Base-by-base conservation (phyloP, 2,113 vertebrate species). In the Plotosus lineatus region DNA sequence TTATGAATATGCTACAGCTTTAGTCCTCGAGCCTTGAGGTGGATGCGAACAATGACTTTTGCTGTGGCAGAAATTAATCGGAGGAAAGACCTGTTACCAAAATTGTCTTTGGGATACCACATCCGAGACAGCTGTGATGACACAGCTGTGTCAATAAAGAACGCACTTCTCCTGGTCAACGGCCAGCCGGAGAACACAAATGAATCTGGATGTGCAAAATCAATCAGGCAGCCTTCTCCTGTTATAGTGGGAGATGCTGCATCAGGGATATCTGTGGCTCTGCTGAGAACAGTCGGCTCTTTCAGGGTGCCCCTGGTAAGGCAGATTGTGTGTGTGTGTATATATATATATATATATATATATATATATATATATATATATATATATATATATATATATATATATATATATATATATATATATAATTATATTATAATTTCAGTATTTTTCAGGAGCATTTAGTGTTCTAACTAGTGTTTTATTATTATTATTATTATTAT, bases 1-100 rank as follows among this genome's bases (percentile, higher is more conserved):
- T 50, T 80, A 4, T 73, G 23, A 15, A 75, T 71, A 21, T 77
- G 23, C 17, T 74, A 40, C 75, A 93, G 92, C 84, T 93, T 92
- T 77, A 91, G 85, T 44, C 76, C 90, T 79, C 87, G 90, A 79
- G 89, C 90, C 19, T 79, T 93, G 26, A 88, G 91, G 17, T 94
- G 92, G 91, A 92, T 92, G 87, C 86, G 88, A 61, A 91, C 92
- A 9, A 93, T 94, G 92, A 87, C 81, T 15, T 94, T 92, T 80
- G 86, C 92, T 33, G 88, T 93, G 15, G 78, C 69, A 53, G 92
- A 94, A 76, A 91, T 94, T 78, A 94, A 94, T 82, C 79, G 83
- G 46, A 88, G 86, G 36, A 61, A 36, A 7, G 91, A 94, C 78
- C 81, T 94, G 14, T 88, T 94, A 28, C 91, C 93, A 33, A 83